These are phyloP conservation scores for Sinocyclocheilus maitianheensis DNA, from an alignment of 2,113 vertebrate species.

Conservation along the genomic window DNA sequence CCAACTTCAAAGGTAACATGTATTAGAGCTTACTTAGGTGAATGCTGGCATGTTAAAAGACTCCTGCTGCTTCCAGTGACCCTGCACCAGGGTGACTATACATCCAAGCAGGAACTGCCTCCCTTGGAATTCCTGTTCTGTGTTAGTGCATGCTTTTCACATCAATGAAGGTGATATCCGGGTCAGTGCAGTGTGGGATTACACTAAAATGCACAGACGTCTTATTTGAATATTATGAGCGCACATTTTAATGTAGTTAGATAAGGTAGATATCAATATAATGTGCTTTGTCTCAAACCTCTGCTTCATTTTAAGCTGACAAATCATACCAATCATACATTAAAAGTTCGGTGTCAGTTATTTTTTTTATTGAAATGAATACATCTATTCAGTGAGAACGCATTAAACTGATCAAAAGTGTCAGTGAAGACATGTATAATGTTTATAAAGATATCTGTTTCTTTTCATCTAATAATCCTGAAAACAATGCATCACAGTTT, in stretches of 20 bases:
- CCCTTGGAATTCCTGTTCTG: conserved; percentile 59
- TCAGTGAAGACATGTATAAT: not conserved
- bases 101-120: conserved; percentile 70
- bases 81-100: conserved; percentile 53
- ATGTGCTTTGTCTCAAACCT: not conserved
- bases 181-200: conserved; percentile 47
- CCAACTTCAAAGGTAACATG: conserved; percentile 66
- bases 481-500: not conserved
- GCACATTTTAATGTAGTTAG: not conserved
- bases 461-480: not conserved
- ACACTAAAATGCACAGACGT: not conserved
- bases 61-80: conserved; percentile 54
- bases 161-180: conserved; percentile 52
- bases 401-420: not conserved
- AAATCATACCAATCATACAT: not conserved
- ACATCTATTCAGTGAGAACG: not conserved
- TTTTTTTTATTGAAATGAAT: not conserved
- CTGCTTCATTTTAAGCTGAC: not conserved
- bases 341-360: not conserved
- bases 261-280: not conserved
- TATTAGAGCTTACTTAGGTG: conserved; percentile 66
- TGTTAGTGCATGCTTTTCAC: conserved; percentile 50
- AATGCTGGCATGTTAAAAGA: conserved; percentile 2
- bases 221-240: not conserved
- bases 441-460: not conserved